Evolutionary conservation across 2,113 vertebrate species (phyloP).

Genomic region (Dicaeum eximium): DNA sequence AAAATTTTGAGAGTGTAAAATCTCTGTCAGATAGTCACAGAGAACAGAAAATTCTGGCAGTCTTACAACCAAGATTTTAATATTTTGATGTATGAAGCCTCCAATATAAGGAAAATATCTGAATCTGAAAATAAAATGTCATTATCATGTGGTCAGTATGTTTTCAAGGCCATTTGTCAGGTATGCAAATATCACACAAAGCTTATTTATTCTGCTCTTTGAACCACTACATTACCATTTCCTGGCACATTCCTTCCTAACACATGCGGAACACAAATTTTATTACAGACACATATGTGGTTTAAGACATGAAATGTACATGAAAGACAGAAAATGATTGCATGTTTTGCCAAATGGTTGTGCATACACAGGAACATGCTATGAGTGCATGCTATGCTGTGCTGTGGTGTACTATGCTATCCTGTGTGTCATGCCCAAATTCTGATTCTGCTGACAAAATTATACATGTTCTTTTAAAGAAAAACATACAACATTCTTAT

Average conservation of each 20-base stretch:
- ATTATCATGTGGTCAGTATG: neutral
- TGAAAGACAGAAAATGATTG: neutral
- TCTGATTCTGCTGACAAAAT: neutral
- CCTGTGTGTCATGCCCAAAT: rapidly evolving
- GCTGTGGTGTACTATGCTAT: neutral
- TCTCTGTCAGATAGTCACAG: neutral
- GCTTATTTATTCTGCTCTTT: neutral
- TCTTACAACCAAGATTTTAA: neutral
- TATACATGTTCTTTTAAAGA: neutral
- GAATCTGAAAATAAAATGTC: neutral
- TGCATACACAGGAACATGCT: neutral
- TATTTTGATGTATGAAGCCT: neutral
- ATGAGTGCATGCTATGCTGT: neutral
- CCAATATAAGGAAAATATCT: neutral
- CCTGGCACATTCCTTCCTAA: neutral
- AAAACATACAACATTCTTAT: neutral
- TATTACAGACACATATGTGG: neutral
- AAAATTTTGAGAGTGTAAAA: neutral
- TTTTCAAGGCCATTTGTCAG: neutral
- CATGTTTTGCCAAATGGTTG: neutral
- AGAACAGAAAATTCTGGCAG: neutral
- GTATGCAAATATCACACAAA: neutral
- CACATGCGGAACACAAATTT: neutral
- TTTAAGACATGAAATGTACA: neutral
- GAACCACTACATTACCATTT: neutral